Conservation (phyloP, 2,113 vertebrate species). For the Vicugna pacos region DNA sequence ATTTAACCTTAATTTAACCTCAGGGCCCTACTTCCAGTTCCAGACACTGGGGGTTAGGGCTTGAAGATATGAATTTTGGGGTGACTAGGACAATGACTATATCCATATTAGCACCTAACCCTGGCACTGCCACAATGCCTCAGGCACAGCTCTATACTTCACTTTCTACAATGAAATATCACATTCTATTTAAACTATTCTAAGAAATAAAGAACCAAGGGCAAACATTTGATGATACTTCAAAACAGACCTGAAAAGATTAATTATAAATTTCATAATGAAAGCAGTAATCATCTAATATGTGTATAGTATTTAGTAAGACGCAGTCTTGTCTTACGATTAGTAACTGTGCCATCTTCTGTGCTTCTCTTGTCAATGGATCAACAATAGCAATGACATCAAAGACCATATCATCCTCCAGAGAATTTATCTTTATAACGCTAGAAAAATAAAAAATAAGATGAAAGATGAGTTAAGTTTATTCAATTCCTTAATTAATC, state of each 20-base stretch:
- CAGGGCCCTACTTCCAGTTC: neutral
- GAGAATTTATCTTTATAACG: slow-evolving; percentile 90
- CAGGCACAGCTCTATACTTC: neutral
- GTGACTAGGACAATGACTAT: neutral
- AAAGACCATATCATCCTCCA: slow-evolving; percentile 91
- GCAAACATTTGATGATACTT: slow-evolving; percentile 15
- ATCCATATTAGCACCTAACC: neutral
- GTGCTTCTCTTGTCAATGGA: slow-evolving; percentile 95
- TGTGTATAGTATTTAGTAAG: neutral
- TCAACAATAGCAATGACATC: slow-evolving; percentile 95
- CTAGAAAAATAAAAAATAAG: slow-evolving; percentile 84
- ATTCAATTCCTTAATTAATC: neutral
- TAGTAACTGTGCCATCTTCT: slow-evolving; percentile 94
- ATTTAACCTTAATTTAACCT: neutral
- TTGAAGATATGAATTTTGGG: neutral
- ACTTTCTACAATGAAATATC: neutral
- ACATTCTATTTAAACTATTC: neutral
- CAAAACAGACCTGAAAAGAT: neutral
- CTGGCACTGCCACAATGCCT: neutral
- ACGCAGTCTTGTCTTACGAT: slow-evolving; percentile 88
- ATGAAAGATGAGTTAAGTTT: slow-evolving; percentile 4
- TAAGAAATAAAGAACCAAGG: neutral
- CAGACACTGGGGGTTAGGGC: neutral
- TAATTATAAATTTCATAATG: slow-evolving; percentile 6
- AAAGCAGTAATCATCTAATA: neutral